phyloP scores from a whole-genome alignment of 2,113 vertebrate species.

The Nesospiza acunhae region DNA sequence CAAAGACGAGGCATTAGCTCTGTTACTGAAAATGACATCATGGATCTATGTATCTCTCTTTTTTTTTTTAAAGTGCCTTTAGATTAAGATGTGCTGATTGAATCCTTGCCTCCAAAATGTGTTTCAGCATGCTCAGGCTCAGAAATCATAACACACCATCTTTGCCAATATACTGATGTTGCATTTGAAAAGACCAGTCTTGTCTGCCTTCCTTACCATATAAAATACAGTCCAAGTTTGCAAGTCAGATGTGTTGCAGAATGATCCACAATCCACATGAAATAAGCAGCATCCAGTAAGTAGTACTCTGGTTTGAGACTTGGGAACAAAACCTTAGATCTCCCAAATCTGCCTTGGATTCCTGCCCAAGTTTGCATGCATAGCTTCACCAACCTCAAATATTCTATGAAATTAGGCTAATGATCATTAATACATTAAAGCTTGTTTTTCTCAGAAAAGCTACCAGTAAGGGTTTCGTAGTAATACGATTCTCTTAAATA shows the following conservation, averaged over 20 bases:
- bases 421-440: background rate
- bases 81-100: slow-evolving; percentile 56
- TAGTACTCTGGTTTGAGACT: background rate
- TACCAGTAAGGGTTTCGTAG: background rate
- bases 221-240: background rate
- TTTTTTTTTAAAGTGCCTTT: background rate
- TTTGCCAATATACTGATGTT: background rate
- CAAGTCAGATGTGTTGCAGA: background rate
- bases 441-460: background rate
- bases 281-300: background rate
- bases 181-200: background rate
- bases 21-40: slow-evolving; percentile 21
- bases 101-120: slow-evolving; percentile 33
- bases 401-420: background rate
- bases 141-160: slow-evolving; percentile 3
- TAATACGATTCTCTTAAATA: background rate
- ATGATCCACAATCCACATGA: background rate
- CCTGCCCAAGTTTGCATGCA: background rate
- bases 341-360: background rate
- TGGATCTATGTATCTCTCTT: background rate
- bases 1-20: background rate
- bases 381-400: background rate
- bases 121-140: slow-evolving; percentile 33
- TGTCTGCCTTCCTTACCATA: background rate
- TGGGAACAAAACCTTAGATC: background rate